Base-by-base conservation (phyloP, 2,113 vertebrate species). In the Anarhynchus alexandrinus region DNA sequence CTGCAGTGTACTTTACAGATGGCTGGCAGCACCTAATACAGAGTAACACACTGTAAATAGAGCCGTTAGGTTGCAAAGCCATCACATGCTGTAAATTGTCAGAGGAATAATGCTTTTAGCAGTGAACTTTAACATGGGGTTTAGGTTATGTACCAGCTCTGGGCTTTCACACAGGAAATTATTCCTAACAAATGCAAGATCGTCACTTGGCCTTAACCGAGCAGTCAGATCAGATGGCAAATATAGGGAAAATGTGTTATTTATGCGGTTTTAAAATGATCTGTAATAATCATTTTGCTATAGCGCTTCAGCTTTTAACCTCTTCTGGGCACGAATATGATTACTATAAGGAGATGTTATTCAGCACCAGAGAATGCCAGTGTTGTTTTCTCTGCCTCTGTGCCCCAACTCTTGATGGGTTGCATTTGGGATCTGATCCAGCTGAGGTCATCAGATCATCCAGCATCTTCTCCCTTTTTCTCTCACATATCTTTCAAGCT, bases 11-110 rank as follows among this genome's bases (percentile, higher is more conserved):
- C 72, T 93, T 87, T 69, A 51, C 93, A 97, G 96, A 90, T 93
- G 85, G 94, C 84, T 86, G 47, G 70, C 54, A 94, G 82, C 93
- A 86, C 5, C 4, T 94, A 89, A 94, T 64, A 66, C 49, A 83
- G 64, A 86, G 79, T 83, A 88, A 70, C 80, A 91, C 57, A 16
- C 86, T 82, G 51, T 94, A 97, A 97, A 94, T 17, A 93, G 47
- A 90, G 49, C 3, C 42, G 36, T 49, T 40, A 38, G 2, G 2
- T 36, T 59, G 36, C 34, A 29, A 87, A 92, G 64, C 43, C 85
- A 88, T 91, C 77, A 54, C 59, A 40, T 66, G 65, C 65, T 40
- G 17, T 27, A 84, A 76, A 89, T 10, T 13, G 10, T 64, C 65
- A 82, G 80, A 59, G 6, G 78, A 97, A 94, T 90, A 76, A 90